Conservation (phyloP, 1,140 invertebrate species). For the Procambarus clarkii region DNA sequence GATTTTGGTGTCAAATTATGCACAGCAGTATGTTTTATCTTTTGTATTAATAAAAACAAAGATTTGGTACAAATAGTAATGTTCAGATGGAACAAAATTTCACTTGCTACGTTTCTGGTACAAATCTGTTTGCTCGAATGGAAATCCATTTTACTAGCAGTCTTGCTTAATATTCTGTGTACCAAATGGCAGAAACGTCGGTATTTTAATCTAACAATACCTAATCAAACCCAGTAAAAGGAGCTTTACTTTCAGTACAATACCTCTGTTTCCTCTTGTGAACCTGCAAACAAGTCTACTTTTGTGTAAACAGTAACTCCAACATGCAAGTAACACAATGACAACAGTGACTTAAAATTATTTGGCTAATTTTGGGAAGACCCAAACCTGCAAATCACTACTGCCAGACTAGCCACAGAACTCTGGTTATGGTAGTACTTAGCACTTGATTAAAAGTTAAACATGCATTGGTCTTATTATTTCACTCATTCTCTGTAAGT, state of each 20-base stretch:
- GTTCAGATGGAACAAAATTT: too few species aligned
- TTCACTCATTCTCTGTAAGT: too few species aligned
- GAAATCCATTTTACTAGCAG: background rate
- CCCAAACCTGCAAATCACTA: conserved; percentile 66
- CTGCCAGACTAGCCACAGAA: conserved; percentile 52
- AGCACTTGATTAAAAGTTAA: background rate
- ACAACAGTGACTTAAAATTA: conserved; percentile 51
- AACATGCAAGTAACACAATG: background rate
- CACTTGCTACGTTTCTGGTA: too few species aligned
- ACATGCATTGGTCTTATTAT: too few species aligned
- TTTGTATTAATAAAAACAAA: too few species aligned
- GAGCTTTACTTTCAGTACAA: background rate
- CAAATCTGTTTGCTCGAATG: too few species aligned
- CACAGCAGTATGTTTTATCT: too few species aligned
- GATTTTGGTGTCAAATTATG: too few species aligned
- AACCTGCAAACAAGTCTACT: background rate
- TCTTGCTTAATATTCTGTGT: background rate
- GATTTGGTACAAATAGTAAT: too few species aligned
- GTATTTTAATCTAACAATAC: background rate
- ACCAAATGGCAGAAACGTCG: background rate
- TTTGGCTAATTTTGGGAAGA: conserved; percentile 66
- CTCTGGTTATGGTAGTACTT: conserved; percentile 26
- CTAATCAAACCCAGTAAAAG: background rate
- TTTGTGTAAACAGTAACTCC: background rate
- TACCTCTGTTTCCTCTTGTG: background rate